Evolutionary conservation across 2,888 invertebrate species (phyloP), one percentile per base, ranked within the genome.

Genomic region (Ophioninae sp.): DNA sequence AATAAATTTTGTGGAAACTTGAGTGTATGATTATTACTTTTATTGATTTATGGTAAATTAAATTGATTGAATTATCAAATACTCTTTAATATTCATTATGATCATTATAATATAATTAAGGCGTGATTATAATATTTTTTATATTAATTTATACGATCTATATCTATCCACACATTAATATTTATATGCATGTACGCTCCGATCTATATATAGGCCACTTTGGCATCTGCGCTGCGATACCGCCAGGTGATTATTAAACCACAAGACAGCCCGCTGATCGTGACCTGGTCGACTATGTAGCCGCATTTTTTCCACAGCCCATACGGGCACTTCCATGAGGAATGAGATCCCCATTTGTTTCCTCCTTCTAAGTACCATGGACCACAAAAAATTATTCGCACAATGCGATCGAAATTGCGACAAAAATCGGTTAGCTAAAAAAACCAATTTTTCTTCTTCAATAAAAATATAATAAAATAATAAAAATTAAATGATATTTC

Each of bases 221-320:
- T 69, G 50, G 69, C 68, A 74, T 74, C 61, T 68, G 61, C 76
- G 59, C 68, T 76, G 59, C 67, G 44, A 39, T 62, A 39, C 72
- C 50, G 77, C 23, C 39, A 59, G 81, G 64, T 72, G 76, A 67
- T 81, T 72, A 77, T 76, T 59, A 57, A 75, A 62, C 68, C 37
- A 72, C 72, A 79, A 56, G 65, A 74, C 74, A 69, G 44, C 13
- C 72, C 30, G 73, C 57, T 61, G 68, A 79, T 73, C 68, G 76
- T 65, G 70, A 69, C 72, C 72, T 50, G 72, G 37, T 67, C 76
- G 72, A 77, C 44, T 73, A 72, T 73, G 56, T 77, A 67, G 73
- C 59, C 61, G 41, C 39, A 76, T 57, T 76, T 75, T 59, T 67
- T 20, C n/a, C 30, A 44, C 61, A 50, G 13, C 50, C 23, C 59